Evolutionary conservation across 1,140 invertebrate genomes (phyloP).

Genomic region (Aphidius ervi): DNA sequence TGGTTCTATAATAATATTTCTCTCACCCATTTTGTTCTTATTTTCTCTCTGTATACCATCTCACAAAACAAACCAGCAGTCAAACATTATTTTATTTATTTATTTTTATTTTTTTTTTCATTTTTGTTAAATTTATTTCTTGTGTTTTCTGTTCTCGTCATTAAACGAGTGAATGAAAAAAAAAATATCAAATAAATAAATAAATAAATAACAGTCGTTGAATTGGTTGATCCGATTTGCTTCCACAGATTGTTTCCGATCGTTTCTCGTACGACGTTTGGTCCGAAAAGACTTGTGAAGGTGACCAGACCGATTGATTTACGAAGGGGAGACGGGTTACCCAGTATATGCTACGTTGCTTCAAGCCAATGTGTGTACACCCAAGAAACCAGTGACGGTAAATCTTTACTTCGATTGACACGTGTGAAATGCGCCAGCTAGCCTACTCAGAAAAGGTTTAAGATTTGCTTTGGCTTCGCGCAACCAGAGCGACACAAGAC

Average conservation of each 20-base stretch:
- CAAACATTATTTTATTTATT: too few relatives aligned
- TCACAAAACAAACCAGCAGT: too few relatives aligned
- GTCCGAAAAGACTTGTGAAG: conserved; percentile 5
- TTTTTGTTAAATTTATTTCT: neutral
- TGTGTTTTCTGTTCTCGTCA: too few relatives aligned
- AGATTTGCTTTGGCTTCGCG: conserved; percentile 22
- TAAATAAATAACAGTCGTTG: neutral
- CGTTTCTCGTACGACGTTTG: conserved; percentile 7
- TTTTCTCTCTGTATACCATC: neutral
- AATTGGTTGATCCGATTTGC: conserved; percentile 8
- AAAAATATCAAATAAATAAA: neutral
- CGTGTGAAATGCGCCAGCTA: conserved; percentile 32
- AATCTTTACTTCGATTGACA: conserved; percentile 32
- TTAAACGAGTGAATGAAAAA: neutral
- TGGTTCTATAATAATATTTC: neutral
- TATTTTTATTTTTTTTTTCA: too few relatives aligned
- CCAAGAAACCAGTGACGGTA: conserved; percentile 28
- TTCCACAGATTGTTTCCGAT: conserved; percentile 13
- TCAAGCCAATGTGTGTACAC: conserved; percentile 5
- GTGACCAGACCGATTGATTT: conserved; percentile 25
- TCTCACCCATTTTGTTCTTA: neutral
- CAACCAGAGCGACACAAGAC: conserved; percentile 1
- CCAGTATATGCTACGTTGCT: conserved; percentile 4
- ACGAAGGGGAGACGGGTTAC: conserved; percentile 24
- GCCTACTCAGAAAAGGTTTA: conserved; percentile 21